These are phyloP conservation scores for Bacillus rossius DNA, from an alignment of 1,140 invertebrate genomes.

Conservation along the genomic window DNA sequence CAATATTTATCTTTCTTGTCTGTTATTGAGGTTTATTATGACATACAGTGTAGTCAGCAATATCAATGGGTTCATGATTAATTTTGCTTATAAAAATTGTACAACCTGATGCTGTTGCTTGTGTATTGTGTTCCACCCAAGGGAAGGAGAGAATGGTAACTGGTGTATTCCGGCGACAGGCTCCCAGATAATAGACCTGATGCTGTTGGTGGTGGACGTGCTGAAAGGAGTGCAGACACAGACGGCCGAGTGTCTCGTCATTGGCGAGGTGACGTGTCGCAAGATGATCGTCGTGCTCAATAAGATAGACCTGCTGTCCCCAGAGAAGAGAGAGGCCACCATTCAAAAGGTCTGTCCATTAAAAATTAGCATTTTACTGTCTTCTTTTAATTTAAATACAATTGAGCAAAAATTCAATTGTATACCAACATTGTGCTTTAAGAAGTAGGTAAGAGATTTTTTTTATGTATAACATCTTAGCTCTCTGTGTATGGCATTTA, in stretches of 20 bases:
- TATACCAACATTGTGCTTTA: too few species aligned
- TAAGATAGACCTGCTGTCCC: slow-evolving; percentile 61
- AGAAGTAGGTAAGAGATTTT: too few species aligned
- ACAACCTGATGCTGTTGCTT: not conserved
- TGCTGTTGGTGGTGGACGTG: slow-evolving; percentile 68
- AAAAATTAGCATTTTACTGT: slow-evolving; percentile 3
- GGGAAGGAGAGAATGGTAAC: too few species aligned
- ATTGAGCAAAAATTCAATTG: too few species aligned
- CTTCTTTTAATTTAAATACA: too few species aligned
- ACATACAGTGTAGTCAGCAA: too few species aligned
- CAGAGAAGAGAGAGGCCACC: slow-evolving; percentile 41
- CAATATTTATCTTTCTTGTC: too few species aligned
- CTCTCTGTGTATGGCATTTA: not conserved
- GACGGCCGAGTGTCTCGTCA: slow-evolving; percentile 72
- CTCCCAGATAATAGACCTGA: slow-evolving; percentile 71
- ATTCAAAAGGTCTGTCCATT: slow-evolving; percentile 51
- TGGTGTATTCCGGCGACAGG: too few species aligned
- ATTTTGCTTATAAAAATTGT: not conserved
- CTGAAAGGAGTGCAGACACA: slow-evolving; percentile 75
- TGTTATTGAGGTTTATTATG: too few species aligned
- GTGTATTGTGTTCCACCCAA: not conserved
- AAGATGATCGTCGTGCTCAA: slow-evolving; percentile 68
- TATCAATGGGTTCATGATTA: too few species aligned
- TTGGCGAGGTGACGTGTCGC: slow-evolving; percentile 62
- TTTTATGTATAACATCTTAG: too few species aligned